Evolutionary conservation across 2,113 vertebrate species (phyloP).

Genomic region (Labeo rohita): DNA sequence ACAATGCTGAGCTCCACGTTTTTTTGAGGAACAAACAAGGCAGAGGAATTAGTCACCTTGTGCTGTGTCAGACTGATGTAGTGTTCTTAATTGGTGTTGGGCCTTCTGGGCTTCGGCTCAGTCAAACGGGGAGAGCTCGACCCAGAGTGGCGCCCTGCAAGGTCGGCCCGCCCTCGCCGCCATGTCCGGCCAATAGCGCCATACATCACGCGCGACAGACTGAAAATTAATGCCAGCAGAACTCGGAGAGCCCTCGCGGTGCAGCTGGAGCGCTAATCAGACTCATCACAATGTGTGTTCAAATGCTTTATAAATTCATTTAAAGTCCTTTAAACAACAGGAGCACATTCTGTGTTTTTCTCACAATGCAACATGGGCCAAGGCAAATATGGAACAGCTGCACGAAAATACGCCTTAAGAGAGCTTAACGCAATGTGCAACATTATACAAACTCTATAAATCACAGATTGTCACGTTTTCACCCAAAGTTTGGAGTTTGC

Average conservation of each 20-base stretch:
- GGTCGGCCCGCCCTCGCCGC: conserved; percentile 70
- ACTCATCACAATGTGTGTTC: conserved; percentile 42
- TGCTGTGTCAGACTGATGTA: conserved; percentile 60
- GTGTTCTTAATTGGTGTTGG: conserved; percentile 61
- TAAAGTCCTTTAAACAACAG: neutral
- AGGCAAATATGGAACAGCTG: neutral
- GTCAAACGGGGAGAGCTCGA: conserved; percentile 59
- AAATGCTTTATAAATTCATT: conserved; percentile 16
- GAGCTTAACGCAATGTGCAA: neutral
- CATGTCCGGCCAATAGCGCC: conserved; percentile 64
- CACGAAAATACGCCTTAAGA: neutral
- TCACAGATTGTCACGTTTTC: neutral
- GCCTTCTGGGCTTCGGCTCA: conserved; percentile 55
- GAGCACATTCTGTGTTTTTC: neutral
- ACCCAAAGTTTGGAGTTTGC: conserved; percentile 14
- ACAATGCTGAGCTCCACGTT: conserved; percentile 33
- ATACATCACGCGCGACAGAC: conserved; percentile 75
- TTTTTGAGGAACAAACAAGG: conserved; percentile 52
- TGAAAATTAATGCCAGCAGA: conserved; percentile 71
- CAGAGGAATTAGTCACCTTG: conserved; percentile 61
- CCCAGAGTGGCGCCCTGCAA: conserved; percentile 69
- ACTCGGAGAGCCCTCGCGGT: conserved; percentile 60
- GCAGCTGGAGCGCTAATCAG: conserved; percentile 52
- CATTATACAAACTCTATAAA: neutral
- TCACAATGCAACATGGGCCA: neutral